Conservation (phyloP, 2,888 invertebrate species). For the Eupithecia centaureata region DNA sequence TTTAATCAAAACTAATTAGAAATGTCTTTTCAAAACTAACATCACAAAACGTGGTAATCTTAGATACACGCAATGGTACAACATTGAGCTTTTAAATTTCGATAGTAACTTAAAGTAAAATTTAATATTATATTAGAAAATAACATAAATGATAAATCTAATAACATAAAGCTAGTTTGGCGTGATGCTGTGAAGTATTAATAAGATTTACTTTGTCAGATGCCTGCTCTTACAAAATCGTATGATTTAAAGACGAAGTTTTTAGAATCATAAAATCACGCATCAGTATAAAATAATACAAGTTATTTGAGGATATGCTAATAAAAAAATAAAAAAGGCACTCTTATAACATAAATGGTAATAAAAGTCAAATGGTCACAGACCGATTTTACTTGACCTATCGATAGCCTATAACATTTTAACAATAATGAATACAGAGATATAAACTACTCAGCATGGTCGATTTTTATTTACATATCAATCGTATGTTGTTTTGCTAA, state of each 20-base stretch:
- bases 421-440: neutral
- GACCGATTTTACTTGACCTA: neutral
- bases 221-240: conserved; percentile 6
- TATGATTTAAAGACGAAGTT: neutral
- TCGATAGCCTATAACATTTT: neutral
- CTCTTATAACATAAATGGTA: neutral
- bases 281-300: neutral
- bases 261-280: neutral
- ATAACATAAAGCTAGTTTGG: neutral
- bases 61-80: neutral
- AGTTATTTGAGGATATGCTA: neutral
- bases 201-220: neutral
- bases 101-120: neutral
- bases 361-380: neutral
- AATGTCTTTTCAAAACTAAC: neutral
- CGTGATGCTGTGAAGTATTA: neutral
- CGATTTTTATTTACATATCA: neutral
- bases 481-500: neutral
- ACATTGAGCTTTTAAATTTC: conserved; percentile 5
- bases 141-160: neutral
- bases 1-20: neutral
- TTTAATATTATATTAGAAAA: neutral
- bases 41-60: neutral
- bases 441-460: neutral
- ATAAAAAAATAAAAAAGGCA: neutral